phyloP scores from a whole-genome alignment of 2,113 vertebrate genomes.

The Pica pica region DNA sequence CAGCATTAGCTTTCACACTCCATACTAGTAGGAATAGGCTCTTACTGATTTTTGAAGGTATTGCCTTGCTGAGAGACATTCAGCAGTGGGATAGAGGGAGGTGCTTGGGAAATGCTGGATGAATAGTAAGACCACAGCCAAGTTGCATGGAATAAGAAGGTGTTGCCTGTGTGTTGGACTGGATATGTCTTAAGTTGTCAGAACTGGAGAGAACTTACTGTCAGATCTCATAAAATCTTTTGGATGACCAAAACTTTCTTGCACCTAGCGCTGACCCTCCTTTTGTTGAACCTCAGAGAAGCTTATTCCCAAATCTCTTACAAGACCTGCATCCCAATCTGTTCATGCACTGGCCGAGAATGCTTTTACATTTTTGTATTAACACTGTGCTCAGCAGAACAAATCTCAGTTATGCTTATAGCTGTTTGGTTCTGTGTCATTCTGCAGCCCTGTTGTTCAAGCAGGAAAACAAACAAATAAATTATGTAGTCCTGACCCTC shows the following conservation, averaged over 20 bases:
- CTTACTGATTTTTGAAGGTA: not conserved
- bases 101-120: not conserved
- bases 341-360: not conserved
- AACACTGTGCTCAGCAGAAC: not conserved
- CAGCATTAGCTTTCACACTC: not conserved
- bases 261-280: not conserved
- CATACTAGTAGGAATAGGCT: not conserved
- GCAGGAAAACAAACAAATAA: constrained; percentile 26
- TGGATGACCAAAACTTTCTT: not conserved
- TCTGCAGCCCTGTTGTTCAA: not conserved
- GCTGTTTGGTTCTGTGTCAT: not conserved
- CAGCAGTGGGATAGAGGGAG: not conserved
- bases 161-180: not conserved
- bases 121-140: not conserved
- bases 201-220: not conserved
- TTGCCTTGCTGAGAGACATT: not conserved
- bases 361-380: not conserved
- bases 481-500: not conserved
- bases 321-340: not conserved
- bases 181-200: not conserved
- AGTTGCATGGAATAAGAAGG: not conserved
- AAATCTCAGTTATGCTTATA: not conserved
- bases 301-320: not conserved
- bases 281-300: not conserved
- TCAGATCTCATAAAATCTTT: not conserved